These are phyloP conservation scores for Noctua janthe DNA, from an alignment of 2,888 invertebrate genomes.

Conservation along the genomic window DNA sequence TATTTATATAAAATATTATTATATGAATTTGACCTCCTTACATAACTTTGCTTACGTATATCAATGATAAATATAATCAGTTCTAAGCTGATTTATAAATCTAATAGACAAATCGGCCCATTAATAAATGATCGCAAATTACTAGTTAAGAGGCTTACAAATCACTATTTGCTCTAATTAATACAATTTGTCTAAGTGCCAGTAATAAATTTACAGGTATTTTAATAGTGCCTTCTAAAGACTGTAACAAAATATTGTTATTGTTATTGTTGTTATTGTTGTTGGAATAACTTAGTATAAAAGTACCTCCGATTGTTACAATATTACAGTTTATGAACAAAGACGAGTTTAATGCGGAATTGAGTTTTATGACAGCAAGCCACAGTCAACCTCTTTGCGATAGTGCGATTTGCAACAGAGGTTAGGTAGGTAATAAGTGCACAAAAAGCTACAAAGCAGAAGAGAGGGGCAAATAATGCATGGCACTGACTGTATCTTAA, in stretches of 20 bases:
- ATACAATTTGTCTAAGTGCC: constrained; percentile 5
- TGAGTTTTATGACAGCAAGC: too few species aligned
- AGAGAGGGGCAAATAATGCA: background rate
- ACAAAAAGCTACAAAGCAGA: background rate
- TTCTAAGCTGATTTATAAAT: background rate
- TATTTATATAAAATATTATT: too few species aligned
- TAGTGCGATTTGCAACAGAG: background rate
- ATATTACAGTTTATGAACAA: too few species aligned
- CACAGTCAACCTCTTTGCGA: background rate
- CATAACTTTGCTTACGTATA: background rate
- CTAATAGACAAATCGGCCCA: background rate
- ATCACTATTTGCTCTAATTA: constrained; percentile 17
- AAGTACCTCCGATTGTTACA: too few species aligned
- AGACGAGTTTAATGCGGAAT: too few species aligned
- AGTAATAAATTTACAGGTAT: constrained; percentile 2
- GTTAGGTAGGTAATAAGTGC: background rate
- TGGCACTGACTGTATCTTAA: background rate
- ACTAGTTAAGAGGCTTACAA: background rate
- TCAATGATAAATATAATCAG: background rate
- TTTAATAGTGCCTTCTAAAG: too few species aligned
- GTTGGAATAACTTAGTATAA: too few species aligned
- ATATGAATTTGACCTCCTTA: background rate
- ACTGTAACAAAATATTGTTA: too few species aligned
- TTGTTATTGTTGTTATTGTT: too few species aligned
- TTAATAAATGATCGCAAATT: constrained; percentile 20